A percentile compares a stretch with the other conserved stretches of the same genome.
Evolutionary conservation across 2,797 vertebrate species (phyloP).

Genomic region (Phoeniculus purpureus): DNA sequence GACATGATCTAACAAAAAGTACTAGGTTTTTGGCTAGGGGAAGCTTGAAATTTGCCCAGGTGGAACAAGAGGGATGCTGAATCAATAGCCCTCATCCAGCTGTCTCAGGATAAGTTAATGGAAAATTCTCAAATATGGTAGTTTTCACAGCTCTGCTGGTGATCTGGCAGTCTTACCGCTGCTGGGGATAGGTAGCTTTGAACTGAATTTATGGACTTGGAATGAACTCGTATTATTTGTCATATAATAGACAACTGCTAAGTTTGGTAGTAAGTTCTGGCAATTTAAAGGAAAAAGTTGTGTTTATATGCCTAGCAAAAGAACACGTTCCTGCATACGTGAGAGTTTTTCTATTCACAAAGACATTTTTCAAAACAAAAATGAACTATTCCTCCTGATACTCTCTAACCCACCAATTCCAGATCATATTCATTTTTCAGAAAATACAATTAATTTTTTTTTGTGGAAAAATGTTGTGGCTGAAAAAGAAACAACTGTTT

Average conservation of each 20-base stretch:
- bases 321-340: background rate
- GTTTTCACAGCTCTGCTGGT: slow-evolving; percentile 15
- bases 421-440: background rate
- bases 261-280: background rate
- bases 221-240: background rate
- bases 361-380: background rate
- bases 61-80: slow-evolving; percentile 8
- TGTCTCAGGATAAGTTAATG: background rate
- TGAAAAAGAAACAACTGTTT: background rate
- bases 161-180: background rate
- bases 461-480: background rate
- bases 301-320: background rate
- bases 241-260: background rate
- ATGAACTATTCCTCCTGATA: background rate
- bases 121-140: background rate
- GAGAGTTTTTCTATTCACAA: background rate
- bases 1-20: slow-evolving; percentile 46
- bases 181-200: background rate
- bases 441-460: background rate
- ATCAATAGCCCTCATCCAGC: background rate
- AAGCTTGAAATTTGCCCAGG: slow-evolving; percentile 22
- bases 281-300: background rate
- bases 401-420: background rate
- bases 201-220: background rate
- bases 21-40: background rate